Evolutionary conservation across 2,888 invertebrate genomes (phyloP).

Genomic region (Kuschelorhynchus macadamiae): DNA sequence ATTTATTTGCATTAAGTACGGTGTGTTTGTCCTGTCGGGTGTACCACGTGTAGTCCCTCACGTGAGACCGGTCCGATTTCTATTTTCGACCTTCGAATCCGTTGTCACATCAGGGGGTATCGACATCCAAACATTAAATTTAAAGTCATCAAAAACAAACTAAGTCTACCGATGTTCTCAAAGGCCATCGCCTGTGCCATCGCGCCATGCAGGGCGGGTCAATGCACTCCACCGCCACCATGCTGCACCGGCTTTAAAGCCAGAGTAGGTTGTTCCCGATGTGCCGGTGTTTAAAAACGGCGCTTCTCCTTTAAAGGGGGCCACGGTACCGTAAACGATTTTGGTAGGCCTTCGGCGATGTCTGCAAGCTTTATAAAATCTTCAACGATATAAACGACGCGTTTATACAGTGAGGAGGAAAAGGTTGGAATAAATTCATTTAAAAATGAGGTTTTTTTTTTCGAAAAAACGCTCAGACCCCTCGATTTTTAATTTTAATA

Average conservation of each 20-base stretch:
- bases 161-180: slow-evolving; percentile 1
- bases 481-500: too few relatives aligned
- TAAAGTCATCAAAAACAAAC: slow-evolving; percentile 3
- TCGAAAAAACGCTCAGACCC: too few relatives aligned
- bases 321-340: slow-evolving; percentile 30
- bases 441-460: too few relatives aligned
- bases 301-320: slow-evolving; percentile 31
- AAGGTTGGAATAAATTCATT: too few relatives aligned
- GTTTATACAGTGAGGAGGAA: too few relatives aligned
- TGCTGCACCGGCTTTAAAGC: slow-evolving; percentile 28
- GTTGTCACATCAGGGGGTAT: not conserved
- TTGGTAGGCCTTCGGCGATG: slow-evolving; percentile 13
- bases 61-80: not conserved
- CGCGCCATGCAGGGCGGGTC: slow-evolving; percentile 38
- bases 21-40: too few relatives aligned
- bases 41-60: too few relatives aligned
- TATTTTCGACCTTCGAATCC: slow-evolving; percentile 3
- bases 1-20: too few relatives aligned
- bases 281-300: slow-evolving; percentile 24
- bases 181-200: slow-evolving; percentile 36
- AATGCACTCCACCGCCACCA: slow-evolving; percentile 26
- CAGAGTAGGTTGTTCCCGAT: slow-evolving; percentile 20
- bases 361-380: slow-evolving; percentile 8
- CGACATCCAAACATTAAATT: slow-evolving; percentile 3
- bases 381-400: not conserved